Percentiles rank a stretch among this genome's conserved stretches.
phyloP scores from a whole-genome alignment of 2,113 vertebrate genomes.

The Hiodon tergisus region DNA sequence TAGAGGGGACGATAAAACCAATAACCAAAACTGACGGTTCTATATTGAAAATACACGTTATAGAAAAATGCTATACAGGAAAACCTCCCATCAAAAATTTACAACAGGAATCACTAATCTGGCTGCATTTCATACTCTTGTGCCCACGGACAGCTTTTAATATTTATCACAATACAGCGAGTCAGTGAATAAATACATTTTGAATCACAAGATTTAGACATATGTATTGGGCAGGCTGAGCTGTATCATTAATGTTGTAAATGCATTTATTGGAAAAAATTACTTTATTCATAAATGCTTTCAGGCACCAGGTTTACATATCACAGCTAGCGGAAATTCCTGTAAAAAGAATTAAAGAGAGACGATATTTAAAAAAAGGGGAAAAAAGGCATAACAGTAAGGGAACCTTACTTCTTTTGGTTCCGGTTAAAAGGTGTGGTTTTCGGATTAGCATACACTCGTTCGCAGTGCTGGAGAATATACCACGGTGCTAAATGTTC shows the following conservation, averaged over 20 bases:
- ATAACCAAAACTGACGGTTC: too few relatives aligned
- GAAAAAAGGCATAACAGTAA: neutral
- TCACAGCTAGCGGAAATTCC: conserved; percentile 8
- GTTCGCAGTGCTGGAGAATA: neutral
- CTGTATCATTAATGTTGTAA: conserved; percentile 20
- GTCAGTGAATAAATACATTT: conserved; percentile 7
- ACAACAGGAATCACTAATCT: neutral
- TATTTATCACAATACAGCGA: conserved; percentile 1
- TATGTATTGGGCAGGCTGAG: conserved; percentile 25
- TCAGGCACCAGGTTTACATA: conserved; percentile 6
- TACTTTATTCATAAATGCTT: conserved; percentile 1
- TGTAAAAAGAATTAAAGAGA: conserved; percentile 2
- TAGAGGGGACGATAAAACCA: too few relatives aligned
- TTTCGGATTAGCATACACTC: neutral
- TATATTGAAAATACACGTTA: too few relatives aligned
- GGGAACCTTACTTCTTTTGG: neutral
- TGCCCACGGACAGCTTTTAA: neutral
- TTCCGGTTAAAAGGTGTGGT: neutral
- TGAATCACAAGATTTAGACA: conserved; percentile 15
- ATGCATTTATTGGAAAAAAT: conserved; percentile 29
- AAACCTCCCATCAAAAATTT: conserved; percentile 2
- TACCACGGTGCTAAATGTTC: neutral
- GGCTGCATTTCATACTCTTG: neutral
- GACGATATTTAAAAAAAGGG: neutral
- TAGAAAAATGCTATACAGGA: neutral